These are phyloP conservation scores for Pelecanoides urinatrix DNA, from an alignment of 2,113 vertebrate species.

Conservation along the genomic window DNA sequence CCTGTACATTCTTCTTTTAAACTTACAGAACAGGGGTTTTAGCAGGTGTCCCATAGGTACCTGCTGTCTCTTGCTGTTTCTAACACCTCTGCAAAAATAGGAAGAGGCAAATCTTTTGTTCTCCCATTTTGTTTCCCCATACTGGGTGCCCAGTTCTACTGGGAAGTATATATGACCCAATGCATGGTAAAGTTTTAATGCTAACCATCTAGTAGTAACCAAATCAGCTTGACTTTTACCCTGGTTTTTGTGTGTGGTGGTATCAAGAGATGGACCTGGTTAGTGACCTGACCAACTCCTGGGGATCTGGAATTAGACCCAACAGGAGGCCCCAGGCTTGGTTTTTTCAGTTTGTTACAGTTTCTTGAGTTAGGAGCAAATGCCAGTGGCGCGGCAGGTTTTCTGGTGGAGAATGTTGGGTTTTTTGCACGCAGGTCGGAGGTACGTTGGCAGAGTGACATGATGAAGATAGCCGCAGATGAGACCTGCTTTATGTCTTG, in stretches of 20 bases:
- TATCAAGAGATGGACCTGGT: background rate
- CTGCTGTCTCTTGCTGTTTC: background rate
- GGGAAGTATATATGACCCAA: background rate
- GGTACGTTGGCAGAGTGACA: background rate
- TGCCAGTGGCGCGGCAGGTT: rapidly evolving
- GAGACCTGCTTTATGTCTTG: background rate
- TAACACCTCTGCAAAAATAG: background rate
- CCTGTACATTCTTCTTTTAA: background rate
- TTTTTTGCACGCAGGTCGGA: background rate
- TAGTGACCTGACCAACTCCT: rapidly evolving
- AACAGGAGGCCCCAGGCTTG: background rate
- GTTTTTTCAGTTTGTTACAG: background rate
- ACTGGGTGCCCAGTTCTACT: background rate
- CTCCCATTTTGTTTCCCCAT: background rate
- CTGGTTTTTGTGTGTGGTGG: background rate
- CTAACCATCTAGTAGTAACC: background rate
- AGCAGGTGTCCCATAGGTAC: background rate
- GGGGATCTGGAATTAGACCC: background rate
- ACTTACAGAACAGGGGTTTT: background rate
- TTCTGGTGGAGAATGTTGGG: background rate
- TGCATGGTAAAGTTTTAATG: background rate
- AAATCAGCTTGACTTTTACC: background rate
- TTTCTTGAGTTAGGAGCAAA: background rate
- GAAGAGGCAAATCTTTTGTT: background rate
- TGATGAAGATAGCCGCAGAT: background rate